Base-by-base conservation (phyloP, 2,797 vertebrate genomes). In the Neopelma chrysocephalum region DNA sequence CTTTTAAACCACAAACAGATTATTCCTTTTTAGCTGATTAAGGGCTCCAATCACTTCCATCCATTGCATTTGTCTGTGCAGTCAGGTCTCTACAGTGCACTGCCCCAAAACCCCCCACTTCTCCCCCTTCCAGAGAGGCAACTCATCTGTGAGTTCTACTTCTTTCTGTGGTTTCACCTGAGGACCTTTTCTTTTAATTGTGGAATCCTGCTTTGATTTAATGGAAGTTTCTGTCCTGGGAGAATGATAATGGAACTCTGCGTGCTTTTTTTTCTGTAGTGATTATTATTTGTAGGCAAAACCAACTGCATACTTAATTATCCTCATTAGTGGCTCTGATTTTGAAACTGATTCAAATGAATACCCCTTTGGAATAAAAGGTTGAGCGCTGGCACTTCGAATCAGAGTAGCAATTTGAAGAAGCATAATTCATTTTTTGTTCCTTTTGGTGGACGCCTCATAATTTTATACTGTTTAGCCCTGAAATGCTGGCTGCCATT, bases 281-380 rank as follows among this genome's bases (percentile, higher is more conserved):
- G 42, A 51, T 70, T 11, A 47, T 85, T 92, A 90, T 96, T 96
- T 78, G 56, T 89, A 89, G 85, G 62, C 60, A 93, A 95, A 97
- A 94, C 82, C 91, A 96, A 95, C 93, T 90, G 76, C 82, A 81
- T 89, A 93, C 79, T 97, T 97, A 96, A 97, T 97, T 97, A 96
- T 94, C 73, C 75, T 96, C 88, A 94, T 97, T 97, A 97, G 93
- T 90, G 86, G 48, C 58, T 96, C 90, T 96, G 94, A 92, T 96
- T 95, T 90, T 70, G 83, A 95, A 93, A 91, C 51, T 36, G 78
- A 87, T 94, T 96, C 78, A 58, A 48, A 70, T 5, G 6, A 95
- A 79, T 76, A 68, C 32, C 42, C 38, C 70, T 64, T 91, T 86
- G 83, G 76, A 96, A 96, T 82, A 91, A 95, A 94, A 96, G 58